Conservation (phyloP, 2,888 invertebrate species). For the Kryphioiulus occultus region DNA sequence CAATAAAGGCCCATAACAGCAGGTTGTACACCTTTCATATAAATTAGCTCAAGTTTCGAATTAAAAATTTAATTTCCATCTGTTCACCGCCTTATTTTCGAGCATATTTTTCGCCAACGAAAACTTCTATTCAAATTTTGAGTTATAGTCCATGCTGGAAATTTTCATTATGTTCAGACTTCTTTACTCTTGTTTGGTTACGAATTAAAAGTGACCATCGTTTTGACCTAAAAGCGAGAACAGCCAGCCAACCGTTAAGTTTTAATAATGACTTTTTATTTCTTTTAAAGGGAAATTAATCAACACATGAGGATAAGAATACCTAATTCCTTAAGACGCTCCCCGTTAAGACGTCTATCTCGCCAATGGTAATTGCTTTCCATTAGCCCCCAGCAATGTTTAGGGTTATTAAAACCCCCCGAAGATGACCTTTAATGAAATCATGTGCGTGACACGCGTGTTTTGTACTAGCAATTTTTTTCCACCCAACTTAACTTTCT, state of each 20-base stretch:
- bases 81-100: not conserved
- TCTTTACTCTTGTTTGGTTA: not conserved
- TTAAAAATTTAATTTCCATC: not conserved
- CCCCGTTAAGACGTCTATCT: conserved; percentile 21
- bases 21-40: not conserved
- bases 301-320: not conserved
- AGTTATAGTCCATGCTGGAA: not conserved
- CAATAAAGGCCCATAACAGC: not conserved
- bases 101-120: not conserved
- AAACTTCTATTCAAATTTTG: conserved; percentile 8
- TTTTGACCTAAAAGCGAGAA: not conserved
- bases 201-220: not conserved
- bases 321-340: conserved; percentile 8
- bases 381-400: not conserved
- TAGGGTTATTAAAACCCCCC: conserved; percentile 3
- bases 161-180: not conserved
- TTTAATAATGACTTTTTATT: conserved; percentile 23
- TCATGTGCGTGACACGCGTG: conserved; percentile 17
- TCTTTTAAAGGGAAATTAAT: conserved; percentile 2
- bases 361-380: not conserved
- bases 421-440: conserved; percentile 23
- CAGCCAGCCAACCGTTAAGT: not conserved
- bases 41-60: not conserved
- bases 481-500: not conserved
- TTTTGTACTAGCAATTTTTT: not conserved